Evolutionary conservation across 2,888 invertebrate genomes (phyloP), one percentile per base, ranked within the genome.

Genomic region (Mechanitis messenoides): DNA sequence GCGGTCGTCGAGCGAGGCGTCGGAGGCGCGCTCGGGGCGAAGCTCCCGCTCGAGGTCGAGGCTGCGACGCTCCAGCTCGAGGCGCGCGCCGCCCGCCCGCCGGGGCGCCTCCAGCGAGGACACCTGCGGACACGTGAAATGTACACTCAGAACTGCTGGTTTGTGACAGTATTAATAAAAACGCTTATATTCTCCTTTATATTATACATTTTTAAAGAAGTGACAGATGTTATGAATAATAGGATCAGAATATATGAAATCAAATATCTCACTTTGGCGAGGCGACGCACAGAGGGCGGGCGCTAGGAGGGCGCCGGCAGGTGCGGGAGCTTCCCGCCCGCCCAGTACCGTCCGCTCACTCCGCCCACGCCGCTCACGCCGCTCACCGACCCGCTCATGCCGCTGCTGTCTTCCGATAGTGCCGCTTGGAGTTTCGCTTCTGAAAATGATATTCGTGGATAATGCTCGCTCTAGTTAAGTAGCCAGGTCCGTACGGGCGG

Each of bases 301-400:
- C 86, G 89, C 87, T 89, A 87, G 89, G 91, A 91, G 76, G 90
- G 87, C 73, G 87, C 89, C 79, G 87, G 87, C 75, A 86, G 86
- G 83, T 79, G 91, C 80, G 79, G 91, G 86, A 79, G 87, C 88
- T 81, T 92, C 84, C 79, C 89, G 79, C 75, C 78, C 76, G 80
- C 76, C 85, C 86, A 86, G 79, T 83, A 86, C 60, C 84, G 77
- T 67, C 68, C 74, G 72, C 69, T 68, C 20, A 20, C 20, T 67
- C 68, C 74, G 68, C 68, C 77, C 71, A 67, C 76, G 63, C 77
- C 79, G 72, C 83, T 80, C 73, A 75, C 72, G 64, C 71, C 71
- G 67, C 67, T 62, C 62, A 50, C 60, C 64, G 63, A 71, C 67
- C 77, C 72, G 62, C 74, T 64, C 61, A 67, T 67, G 63, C 78